A percentile compares a stretch with the other conserved stretches of the same genome.
These are phyloP conservation scores for Drosophila virilis DNA, from an alignment of 1,140 invertebrate species.

Conservation along the genomic window DNA sequence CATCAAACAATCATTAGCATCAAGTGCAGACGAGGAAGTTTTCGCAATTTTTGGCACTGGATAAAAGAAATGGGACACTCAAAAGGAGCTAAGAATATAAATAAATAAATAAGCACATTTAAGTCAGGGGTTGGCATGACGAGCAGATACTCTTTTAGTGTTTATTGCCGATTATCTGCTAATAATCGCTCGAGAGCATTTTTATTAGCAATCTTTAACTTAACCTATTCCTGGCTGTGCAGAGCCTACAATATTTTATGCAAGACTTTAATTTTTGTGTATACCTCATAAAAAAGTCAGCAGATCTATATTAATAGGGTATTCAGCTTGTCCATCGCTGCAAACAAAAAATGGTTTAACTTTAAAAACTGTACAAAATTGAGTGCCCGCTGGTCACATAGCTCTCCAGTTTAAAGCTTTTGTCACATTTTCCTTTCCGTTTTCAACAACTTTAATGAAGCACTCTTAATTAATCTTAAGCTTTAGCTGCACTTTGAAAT, in stretches of 20 bases:
- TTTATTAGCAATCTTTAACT: no score
- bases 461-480: constrained; percentile 32
- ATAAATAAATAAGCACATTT: constrained; percentile 6
- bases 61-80: constrained; percentile 14
- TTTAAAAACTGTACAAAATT: constrained; percentile 24
- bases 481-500: constrained; percentile 20
- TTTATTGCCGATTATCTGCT: not conserved
- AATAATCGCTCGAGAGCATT: no score
- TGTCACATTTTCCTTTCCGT: constrained; percentile 8
- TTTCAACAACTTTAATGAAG: constrained; percentile 29
- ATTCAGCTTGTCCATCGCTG: constrained; percentile 1
- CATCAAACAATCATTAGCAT: constrained; percentile 79
- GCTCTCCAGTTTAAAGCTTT: constrained; percentile 18
- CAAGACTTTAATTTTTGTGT: no score
- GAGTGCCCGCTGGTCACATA: constrained; percentile 7
- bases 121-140: not conserved
- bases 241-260: no score
- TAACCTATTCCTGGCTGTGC: no score
- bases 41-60: constrained; percentile 35
- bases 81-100: not conserved
- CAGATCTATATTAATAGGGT: not conserved
- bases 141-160: not conserved
- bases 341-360: not conserved
- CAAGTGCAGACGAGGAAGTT: constrained; percentile 58
- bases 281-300: no score